These are phyloP conservation scores for Ctenochaetus hawaiiensis DNA, from an alignment of 2,797 vertebrate species.

Conservation along the genomic window DNA sequence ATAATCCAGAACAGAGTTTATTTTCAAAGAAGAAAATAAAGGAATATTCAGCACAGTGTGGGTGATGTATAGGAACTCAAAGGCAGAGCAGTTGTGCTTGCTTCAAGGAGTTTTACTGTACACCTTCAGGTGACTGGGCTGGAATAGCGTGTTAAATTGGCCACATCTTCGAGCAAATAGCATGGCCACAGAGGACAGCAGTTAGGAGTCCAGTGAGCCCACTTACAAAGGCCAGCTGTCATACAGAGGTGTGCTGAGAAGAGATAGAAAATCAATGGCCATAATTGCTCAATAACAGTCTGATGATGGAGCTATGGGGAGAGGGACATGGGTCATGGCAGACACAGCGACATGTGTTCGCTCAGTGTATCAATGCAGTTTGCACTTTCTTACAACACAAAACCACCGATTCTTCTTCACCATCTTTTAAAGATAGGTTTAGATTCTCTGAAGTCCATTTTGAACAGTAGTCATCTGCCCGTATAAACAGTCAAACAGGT, in stretches of 20 bases:
- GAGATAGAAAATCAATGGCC: slow-evolving; percentile 77
- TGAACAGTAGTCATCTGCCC: not conserved
- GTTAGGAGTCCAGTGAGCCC: slow-evolving; percentile 69
- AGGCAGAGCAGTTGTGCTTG: not conserved
- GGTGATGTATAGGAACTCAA: slow-evolving; percentile 1
- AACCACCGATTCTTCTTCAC: not conserved
- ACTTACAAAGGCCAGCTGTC: slow-evolving; percentile 73
- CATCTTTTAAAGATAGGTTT: not conserved
- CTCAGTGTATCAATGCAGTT: slow-evolving; percentile 20
- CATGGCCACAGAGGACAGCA: slow-evolving; percentile 56
- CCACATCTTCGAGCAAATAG: slow-evolving; percentile 65
- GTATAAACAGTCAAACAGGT: not conserved
- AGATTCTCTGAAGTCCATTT: not conserved
- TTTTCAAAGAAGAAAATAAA: not conserved
- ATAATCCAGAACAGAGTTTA: not conserved
- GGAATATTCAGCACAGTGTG: not conserved
- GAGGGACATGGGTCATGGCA: slow-evolving; percentile 42
- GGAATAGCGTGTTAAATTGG: slow-evolving; percentile 59
- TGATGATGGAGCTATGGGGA: slow-evolving; percentile 40
- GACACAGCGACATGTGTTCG: slow-evolving; percentile 14
- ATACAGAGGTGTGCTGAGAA: slow-evolving; percentile 64
- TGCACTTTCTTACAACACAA: not conserved
- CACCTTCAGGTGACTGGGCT: slow-evolving; percentile 37
- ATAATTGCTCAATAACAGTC: slow-evolving; percentile 79
- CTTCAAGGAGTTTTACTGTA: slow-evolving; percentile 34